A percentile compares a stretch with the other conserved stretches of the same genome.
phyloP scores from a whole-genome alignment of 1,140 invertebrate species.

The Meloidogyne floridensis region DNA sequence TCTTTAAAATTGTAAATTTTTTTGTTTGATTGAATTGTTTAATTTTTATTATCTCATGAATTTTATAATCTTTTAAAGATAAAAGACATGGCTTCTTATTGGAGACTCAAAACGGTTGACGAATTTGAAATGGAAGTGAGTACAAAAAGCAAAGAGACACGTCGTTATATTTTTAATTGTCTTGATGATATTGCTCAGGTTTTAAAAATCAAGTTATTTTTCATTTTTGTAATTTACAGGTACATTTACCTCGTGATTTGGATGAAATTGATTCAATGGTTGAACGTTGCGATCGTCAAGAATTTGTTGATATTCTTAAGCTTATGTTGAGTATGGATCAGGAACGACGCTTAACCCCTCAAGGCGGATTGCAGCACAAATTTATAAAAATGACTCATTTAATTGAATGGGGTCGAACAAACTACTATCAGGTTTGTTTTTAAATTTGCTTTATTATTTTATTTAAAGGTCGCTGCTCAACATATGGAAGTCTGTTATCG shows the following conservation, averaged over 20 bases:
- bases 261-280: conserved; percentile 50
- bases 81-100: conserved; percentile 50
- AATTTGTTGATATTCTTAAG: conserved; percentile 64
- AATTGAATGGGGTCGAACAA: conserved; percentile 47
- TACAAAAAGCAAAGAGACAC: conserved; percentile 97
- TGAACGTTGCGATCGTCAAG: conserved; percentile 54
- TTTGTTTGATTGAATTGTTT: neutral
- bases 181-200: conserved; percentile 92
- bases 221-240: conserved; percentile 15
- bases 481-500: conserved; percentile 57
- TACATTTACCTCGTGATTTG: conserved; percentile 53
- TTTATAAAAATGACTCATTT: conserved; percentile 64
- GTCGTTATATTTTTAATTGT: conserved; percentile 99
- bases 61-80: conserved; percentile 29
- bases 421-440: conserved; percentile 42
- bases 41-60: no score
- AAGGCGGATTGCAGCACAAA: conserved; percentile 57
- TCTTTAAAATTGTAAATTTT: conserved; percentile 78
- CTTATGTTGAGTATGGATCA: conserved; percentile 64
- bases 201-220: conserved; percentile 41
- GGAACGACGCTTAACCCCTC: conserved; percentile 55
- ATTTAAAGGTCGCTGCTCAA: conserved; percentile 41
- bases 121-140: conserved; percentile 96
- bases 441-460: conserved; percentile 13
- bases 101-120: conserved; percentile 78